Evolutionary conservation across 2,113 vertebrate species (phyloP).

Genomic region (Paralichthys olivaceus): DNA sequence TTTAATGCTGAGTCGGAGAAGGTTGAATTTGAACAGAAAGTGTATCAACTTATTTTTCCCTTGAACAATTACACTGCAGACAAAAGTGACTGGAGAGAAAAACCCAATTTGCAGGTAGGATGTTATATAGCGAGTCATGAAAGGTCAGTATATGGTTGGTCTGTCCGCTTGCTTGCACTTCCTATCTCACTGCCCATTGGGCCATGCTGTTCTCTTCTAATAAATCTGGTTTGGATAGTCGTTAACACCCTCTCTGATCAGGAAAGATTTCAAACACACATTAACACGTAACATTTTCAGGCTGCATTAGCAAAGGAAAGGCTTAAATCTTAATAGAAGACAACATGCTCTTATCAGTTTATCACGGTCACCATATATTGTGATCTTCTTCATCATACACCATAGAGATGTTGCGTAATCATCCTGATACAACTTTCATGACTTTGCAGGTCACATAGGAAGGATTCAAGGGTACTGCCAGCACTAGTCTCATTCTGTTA

Average conservation of each 20-base stretch:
- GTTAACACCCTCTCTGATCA: conserved; percentile 11
- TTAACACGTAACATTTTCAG: neutral
- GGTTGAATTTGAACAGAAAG: conserved; percentile 62
- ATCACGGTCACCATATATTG: neutral
- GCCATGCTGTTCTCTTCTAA: neutral
- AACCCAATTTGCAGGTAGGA: conserved; percentile 57
- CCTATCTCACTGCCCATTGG: conserved; percentile 22
- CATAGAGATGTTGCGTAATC: conserved; percentile 20
- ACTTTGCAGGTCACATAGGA: conserved; percentile 53
- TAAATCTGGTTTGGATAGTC: conserved; percentile 33
- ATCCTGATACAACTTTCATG: conserved; percentile 41
- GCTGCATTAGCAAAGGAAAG: neutral
- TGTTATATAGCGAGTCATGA: conserved; percentile 46
- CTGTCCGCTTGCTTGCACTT: conserved; percentile 41
- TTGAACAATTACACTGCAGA: conserved; percentile 55
- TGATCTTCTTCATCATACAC: conserved; percentile 5
- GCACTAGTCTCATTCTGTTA: conserved; percentile 37
- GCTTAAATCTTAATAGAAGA: neutral
- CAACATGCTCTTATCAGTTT: neutral
- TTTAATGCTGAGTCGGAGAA: conserved; percentile 12
- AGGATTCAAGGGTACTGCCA: conserved; percentile 36
- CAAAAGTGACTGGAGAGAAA: conserved; percentile 45
- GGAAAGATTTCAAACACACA: neutral
- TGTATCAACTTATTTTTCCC: conserved; percentile 54
- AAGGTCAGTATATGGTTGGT: conserved; percentile 61